Evolutionary conservation across 2,113 vertebrate genomes (phyloP).

Genomic region (Felis catus): DNA sequence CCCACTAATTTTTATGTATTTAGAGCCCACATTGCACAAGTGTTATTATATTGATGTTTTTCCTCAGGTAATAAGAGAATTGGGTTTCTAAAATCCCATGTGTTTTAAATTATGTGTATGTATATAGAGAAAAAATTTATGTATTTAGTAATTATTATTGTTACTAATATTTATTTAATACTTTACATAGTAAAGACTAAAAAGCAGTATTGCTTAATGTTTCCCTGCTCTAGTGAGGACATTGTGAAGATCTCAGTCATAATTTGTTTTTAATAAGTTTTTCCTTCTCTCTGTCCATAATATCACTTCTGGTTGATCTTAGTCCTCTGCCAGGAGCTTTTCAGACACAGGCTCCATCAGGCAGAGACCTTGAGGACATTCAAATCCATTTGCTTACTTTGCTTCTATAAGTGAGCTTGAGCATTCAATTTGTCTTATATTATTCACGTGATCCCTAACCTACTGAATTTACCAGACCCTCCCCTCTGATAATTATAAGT

Average conservation of each 20-base stretch:
- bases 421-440: neutral
- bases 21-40: neutral
- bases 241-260: neutral
- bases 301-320: neutral
- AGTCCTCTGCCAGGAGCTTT: neutral
- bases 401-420: neutral
- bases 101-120: slow-evolving; percentile 27
- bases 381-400: neutral
- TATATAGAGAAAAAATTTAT: neutral
- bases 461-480: neutral
- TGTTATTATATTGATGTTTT: neutral
- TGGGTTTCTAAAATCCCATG: neutral
- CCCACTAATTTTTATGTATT: neutral
- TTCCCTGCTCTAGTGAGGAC: neutral
- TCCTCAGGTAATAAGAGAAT: neutral
- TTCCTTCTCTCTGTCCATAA: neutral
- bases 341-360: neutral
- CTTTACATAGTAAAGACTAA: neutral
- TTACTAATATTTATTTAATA: neutral
- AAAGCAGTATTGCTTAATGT: neutral
- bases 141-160: neutral
- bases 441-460: neutral
- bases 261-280: neutral
- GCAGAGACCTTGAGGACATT: neutral
- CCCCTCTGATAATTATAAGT: neutral